A percentile compares a stretch with the other conserved stretches of the same genome.
Evolutionary conservation across 2,113 vertebrate species (phyloP).

Genomic region (Nesogale talazaci): DNA sequence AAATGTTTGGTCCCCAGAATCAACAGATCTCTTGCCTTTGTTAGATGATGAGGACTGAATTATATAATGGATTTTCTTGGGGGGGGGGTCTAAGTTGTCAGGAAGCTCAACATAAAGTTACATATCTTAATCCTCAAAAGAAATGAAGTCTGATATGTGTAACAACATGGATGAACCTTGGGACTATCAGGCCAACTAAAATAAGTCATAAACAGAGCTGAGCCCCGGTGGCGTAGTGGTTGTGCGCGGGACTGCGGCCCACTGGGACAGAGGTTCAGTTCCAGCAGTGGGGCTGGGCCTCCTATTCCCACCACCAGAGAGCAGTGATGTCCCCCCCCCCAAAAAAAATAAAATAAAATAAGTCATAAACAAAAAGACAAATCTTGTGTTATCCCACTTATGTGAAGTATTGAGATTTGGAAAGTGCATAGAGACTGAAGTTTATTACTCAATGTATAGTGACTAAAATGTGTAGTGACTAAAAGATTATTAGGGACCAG

Average conservation of each 20-base stretch:
- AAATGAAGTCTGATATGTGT: neutral
- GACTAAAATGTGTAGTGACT: no score
- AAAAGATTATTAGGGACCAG: no score
- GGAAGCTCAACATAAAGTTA: slow-evolving; percentile 19
- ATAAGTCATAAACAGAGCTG: neutral
- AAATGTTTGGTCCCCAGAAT: neutral
- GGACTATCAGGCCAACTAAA: neutral
- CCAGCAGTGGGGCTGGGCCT: no score
- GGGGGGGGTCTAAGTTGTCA: slow-evolving; percentile 10
- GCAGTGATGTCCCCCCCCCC: no score
- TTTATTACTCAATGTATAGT: no score
- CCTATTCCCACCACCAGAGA: no score
- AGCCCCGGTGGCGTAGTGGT: no score
- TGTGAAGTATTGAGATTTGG: neutral
- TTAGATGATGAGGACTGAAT: neutral
- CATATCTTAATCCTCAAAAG: neutral
- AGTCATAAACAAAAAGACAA: neutral
- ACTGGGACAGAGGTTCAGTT: no score
- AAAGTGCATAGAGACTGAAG: neutral
- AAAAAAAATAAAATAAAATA: no score
- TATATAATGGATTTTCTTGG: neutral
- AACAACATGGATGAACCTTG: neutral
- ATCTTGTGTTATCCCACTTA: neutral
- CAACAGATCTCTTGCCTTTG: neutral
- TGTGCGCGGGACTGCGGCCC: no score